Evolutionary conservation across 2,888 invertebrate genomes (phyloP).

Genomic region (Globia sparganii): DNA sequence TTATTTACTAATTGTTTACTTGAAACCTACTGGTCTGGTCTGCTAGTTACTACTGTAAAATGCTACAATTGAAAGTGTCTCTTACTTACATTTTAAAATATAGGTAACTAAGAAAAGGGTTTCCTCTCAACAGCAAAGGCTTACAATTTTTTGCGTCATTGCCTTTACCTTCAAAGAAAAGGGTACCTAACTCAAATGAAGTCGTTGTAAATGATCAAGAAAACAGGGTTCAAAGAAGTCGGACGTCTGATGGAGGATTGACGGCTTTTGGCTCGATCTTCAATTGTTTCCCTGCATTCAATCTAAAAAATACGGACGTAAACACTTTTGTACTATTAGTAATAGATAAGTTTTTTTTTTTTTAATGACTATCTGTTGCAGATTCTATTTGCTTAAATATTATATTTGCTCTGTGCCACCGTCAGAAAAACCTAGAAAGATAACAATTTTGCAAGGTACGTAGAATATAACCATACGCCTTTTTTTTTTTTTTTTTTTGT

Average conservation of each 20-base stretch:
- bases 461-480: background rate
- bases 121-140: background rate
- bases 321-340: background rate
- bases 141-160: slow-evolving; percentile 36
- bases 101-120: background rate
- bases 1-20: too few species aligned
- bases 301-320: background rate
- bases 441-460: background rate
- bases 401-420: slow-evolving; percentile 37
- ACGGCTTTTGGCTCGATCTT: background rate
- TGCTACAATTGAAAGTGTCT: slow-evolving; percentile 1
- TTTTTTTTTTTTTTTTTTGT: too few species aligned
- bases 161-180: slow-evolving; percentile 21
- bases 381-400: slow-evolving; percentile 33
- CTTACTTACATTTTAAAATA: background rate
- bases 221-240: slow-evolving; percentile 46
- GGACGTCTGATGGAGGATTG: slow-evolving; percentile 44
- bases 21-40: too few species aligned
- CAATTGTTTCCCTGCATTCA: slow-evolving; percentile 10
- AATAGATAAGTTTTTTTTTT: slow-evolving; percentile 34
- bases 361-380: slow-evolving; percentile 16
- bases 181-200: slow-evolving; percentile 44
- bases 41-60: too few species aligned
- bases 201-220: slow-evolving; percentile 40
- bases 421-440: slow-evolving; percentile 34